These are phyloP conservation scores for Istiophorus platypterus DNA, from an alignment of 2,113 vertebrate genomes.

Conservation along the genomic window DNA sequence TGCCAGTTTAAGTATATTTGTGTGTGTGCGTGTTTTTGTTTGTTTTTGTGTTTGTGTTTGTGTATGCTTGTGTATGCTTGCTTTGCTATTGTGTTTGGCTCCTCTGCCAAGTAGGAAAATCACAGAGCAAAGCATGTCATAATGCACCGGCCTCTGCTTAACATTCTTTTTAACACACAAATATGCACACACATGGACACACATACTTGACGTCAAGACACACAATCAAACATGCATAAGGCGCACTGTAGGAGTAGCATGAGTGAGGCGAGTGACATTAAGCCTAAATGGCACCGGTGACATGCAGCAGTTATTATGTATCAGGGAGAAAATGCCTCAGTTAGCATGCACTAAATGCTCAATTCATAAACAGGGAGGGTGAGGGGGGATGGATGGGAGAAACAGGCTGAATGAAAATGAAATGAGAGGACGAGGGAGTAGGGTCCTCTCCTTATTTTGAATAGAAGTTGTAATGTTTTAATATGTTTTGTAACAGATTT, in stretches of 20 bases:
- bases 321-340: constrained; percentile 41
- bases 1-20: neutral
- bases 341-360: constrained; percentile 63
- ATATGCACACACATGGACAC: neutral
- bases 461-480: neutral
- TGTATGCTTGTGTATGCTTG: constrained; percentile 7
- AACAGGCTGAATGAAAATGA: neutral
- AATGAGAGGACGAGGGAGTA: neutral
- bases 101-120: constrained; percentile 36
- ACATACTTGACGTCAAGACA: constrained; percentile 33
- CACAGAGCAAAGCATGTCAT: constrained; percentile 27
- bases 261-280: constrained; percentile 65
- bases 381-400: neutral
- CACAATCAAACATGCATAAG: constrained; percentile 64
- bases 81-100: constrained; percentile 14
- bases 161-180: constrained; percentile 20
- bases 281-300: constrained; percentile 74
- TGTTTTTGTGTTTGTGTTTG: constrained; percentile 10
- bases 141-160: constrained; percentile 25
- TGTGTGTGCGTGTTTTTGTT: constrained; percentile 5
- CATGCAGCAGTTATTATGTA: constrained; percentile 71
- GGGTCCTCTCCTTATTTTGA: neutral
- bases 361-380: constrained; percentile 32
- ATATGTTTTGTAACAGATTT: constrained; percentile 18
- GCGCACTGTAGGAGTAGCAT: constrained; percentile 44